These are phyloP conservation scores for Bactericera cockerelli DNA, from an alignment of 1,140 invertebrate genomes.

Conservation along the genomic window DNA sequence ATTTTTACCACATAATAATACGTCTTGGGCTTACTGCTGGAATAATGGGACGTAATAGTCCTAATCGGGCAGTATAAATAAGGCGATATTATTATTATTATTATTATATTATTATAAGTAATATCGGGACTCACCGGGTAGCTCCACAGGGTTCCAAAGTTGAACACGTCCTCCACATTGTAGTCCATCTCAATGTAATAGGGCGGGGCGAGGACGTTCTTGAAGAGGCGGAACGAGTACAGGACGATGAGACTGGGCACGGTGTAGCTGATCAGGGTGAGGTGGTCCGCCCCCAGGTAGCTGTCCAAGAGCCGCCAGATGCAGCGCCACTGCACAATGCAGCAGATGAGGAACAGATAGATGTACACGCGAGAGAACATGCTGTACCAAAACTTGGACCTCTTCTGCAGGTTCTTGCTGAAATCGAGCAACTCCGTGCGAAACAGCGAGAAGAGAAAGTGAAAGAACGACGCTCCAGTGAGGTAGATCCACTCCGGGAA, in stretches of 20 bases:
- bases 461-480: conserved; percentile 12
- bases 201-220: conserved; percentile 42
- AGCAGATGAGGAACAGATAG: conserved; percentile 37
- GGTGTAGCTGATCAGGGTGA: conserved; percentile 22
- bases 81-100: too few species aligned
- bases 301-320: conserved; percentile 38
- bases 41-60: too few species aligned
- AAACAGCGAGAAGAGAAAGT: conserved; percentile 15
- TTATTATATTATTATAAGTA: too few species aligned
- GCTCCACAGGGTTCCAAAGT: conserved; percentile 43
- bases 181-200: conserved; percentile 38
- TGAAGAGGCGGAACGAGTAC: conserved; percentile 31
- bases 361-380: conserved; percentile 31
- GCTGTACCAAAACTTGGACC: neutral
- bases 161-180: conserved; percentile 36
- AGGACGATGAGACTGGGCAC: conserved; percentile 24
- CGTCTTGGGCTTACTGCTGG: too few species aligned
- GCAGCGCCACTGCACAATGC: conserved; percentile 44
- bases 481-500: conserved; percentile 17
- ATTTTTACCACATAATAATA: too few species aligned
- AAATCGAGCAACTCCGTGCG: neutral
- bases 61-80: too few species aligned
- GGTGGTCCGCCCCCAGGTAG: conserved; percentile 27
- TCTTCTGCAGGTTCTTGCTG: conserved; percentile 1
- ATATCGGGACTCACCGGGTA: conserved; percentile 17